A percentile compares a stretch with the other conserved stretches of the same genome.
These are phyloP conservation scores for Cricetomys ansorgei DNA, from an alignment of 2,113 vertebrate species.

Conservation along the genomic window DNA sequence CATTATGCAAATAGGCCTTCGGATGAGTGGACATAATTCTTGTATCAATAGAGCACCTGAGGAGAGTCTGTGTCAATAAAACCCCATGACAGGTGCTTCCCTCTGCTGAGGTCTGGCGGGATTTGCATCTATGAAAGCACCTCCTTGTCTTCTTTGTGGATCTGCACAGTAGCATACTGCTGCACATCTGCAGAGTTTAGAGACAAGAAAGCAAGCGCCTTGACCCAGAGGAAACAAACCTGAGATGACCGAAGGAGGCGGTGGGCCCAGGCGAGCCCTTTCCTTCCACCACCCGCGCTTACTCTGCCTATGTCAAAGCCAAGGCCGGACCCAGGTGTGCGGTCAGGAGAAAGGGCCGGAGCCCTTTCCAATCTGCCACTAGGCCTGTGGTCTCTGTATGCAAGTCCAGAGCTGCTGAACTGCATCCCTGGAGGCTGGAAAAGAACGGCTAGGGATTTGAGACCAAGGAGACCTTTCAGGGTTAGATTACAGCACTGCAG, in stretches of 20 bases:
- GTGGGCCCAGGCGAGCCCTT: rapidly evolving
- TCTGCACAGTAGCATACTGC: no score
- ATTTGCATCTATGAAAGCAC: no score
- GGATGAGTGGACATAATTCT: no score
- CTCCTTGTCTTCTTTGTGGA: no score
- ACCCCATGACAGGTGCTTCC: no score
- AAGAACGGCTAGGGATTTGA: background rate
- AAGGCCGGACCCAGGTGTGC: background rate
- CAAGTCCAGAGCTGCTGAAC: background rate
- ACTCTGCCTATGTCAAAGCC: background rate
- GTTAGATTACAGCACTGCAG: constrained; percentile 34
- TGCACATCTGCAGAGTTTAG: background rate
- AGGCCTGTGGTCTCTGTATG: rapidly evolving
- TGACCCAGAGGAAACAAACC: background rate
- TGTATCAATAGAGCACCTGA: no score
- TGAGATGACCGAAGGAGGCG: background rate
- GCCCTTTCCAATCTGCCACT: background rate
- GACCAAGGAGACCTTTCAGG: background rate
- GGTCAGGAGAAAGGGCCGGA: background rate
- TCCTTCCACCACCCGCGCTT: rapidly evolving
- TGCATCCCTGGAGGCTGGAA: background rate
- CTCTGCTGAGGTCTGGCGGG: no score
- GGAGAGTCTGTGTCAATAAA: no score
- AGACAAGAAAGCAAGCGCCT: background rate
- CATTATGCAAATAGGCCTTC: no score